These are phyloP conservation scores for Irena cyanogastra DNA, from an alignment of 2,113 vertebrate species.

Conservation along the genomic window DNA sequence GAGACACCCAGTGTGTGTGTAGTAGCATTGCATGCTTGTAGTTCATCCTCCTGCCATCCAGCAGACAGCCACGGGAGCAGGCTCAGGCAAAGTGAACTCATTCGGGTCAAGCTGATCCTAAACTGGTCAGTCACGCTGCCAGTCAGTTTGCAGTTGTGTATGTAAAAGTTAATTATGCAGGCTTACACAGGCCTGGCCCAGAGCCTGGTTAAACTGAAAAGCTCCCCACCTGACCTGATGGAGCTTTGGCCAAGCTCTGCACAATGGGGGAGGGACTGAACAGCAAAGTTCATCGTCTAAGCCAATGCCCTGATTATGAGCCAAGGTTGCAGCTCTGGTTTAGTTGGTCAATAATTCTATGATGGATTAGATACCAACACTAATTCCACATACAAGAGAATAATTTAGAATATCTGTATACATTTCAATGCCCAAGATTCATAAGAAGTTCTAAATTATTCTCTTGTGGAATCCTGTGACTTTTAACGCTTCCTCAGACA, in stretches of 20 bases:
- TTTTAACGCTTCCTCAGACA: not conserved
- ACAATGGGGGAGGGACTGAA: not conserved
- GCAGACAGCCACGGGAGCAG: fast-evolving
- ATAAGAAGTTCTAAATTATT: not conserved
- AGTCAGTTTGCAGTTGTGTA: not conserved
- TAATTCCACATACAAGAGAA: not conserved
- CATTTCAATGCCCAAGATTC: not conserved
- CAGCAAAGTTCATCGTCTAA: not conserved
- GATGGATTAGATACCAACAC: not conserved
- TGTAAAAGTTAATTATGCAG: not conserved
- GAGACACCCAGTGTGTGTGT: not conserved
- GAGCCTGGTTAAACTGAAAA: not conserved
- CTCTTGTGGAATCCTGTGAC: not conserved
- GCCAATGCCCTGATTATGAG: not conserved
- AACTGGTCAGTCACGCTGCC: fast-evolving
- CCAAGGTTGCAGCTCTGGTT: not conserved
- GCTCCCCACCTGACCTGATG: not conserved
- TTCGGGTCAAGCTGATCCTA: not conserved
- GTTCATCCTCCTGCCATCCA: not conserved
- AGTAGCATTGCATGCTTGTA: not conserved
- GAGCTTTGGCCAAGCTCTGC: not conserved
- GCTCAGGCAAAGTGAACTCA: not conserved
- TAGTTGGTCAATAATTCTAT: not conserved
- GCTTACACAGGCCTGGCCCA: not conserved
- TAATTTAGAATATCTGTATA: not conserved